Evolutionary conservation across 2,113 vertebrate genomes (phyloP).

Genomic region (Urocynchramus pylzowi): DNA sequence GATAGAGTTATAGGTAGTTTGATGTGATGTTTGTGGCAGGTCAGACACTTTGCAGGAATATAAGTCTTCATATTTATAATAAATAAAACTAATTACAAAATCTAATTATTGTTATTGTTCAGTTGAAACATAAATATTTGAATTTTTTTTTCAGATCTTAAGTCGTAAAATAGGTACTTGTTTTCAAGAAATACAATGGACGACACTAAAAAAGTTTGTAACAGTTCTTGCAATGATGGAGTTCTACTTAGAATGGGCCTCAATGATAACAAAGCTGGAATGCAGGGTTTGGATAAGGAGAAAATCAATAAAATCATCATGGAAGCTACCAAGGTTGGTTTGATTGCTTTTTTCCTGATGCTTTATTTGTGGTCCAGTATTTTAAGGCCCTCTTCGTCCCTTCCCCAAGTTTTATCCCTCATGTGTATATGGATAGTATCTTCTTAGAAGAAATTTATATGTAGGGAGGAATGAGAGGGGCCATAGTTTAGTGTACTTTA

Average conservation of each 20-base stretch:
- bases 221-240: conserved; percentile 58
- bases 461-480: background rate
- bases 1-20: background rate
- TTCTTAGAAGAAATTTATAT: background rate
- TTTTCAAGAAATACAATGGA: conserved; percentile 54
- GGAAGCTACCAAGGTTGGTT: conserved; percentile 90
- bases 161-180: background rate
- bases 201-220: background rate
- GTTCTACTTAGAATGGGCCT: conserved; percentile 89
- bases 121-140: background rate
- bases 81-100: background rate
- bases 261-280: conserved; percentile 98
- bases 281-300: conserved; percentile 95
- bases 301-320: conserved; percentile 98
- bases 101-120: background rate
- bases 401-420: background rate
- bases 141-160: conserved; percentile 51
- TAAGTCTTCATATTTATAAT: background rate
- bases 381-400: background rate
- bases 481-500: accelerated
- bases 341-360: background rate
- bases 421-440: background rate
- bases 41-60: background rate
- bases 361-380: background rate
- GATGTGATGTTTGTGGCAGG: background rate